Conservation (phyloP, 2,113 vertebrate species). For the Dipodomys spectabilis region DNA sequence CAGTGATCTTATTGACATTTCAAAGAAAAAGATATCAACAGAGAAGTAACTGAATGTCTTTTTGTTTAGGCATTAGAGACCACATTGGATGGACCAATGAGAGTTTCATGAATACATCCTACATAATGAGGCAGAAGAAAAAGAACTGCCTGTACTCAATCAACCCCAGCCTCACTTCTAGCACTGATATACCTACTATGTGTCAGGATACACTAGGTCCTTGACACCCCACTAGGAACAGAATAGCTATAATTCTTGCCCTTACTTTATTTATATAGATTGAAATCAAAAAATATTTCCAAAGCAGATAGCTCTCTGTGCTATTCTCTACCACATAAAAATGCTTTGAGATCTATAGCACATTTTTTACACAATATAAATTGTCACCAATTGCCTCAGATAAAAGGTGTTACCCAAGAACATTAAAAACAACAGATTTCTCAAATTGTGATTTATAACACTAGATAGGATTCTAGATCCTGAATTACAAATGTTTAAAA, state of each 20-base stretch:
- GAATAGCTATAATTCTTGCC: background rate
- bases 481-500: background rate
- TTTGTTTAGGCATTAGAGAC: background rate
- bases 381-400: background rate
- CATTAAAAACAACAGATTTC: constrained; percentile 15
- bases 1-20: background rate
- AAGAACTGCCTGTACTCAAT: background rate
- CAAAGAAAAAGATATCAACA: background rate
- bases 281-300: background rate
- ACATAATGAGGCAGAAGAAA: background rate
- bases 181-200: background rate
- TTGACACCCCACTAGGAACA: background rate
- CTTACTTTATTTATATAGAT: background rate
- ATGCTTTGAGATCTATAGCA: background rate
- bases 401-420: background rate
- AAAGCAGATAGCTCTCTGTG: background rate
- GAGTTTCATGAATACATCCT: background rate
- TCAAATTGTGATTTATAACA: background rate
- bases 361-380: background rate
- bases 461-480: background rate
- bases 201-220: background rate
- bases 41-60: background rate
- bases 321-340: background rate
- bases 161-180: background rate
- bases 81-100: background rate